Evolutionary conservation across 2,113 vertebrate genomes (phyloP), one percentile per base, ranked within the genome.

Genomic region (Tachysurus fulvidraco): DNA sequence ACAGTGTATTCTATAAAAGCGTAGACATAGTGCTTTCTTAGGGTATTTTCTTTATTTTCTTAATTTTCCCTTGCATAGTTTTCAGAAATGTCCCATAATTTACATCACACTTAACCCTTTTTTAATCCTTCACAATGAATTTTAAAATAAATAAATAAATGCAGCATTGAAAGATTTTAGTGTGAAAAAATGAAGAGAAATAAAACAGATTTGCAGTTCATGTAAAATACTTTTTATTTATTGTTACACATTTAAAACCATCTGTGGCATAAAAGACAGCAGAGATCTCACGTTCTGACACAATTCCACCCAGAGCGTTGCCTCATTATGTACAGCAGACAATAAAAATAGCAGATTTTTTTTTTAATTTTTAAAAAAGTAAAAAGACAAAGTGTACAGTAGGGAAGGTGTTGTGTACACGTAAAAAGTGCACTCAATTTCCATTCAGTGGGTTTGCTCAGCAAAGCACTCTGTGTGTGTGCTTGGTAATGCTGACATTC

Each of bases 191-290:
- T 36, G 0, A 23, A 28, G 7, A 2, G 0, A 0, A 17, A 74
- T 30, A 13, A 73, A 73, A 73, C 9, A 41, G 30, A 78, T 21
- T 13, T 23, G 55, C 69, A 67, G 65, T 84, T 92, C 85, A 86
- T 94, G 94, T 89, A 95, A 95, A 94, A 95, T 91, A 86, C 54
- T 83, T 88, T 77, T 94, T 94, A 93, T 95, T 94, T 93, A 94
- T 93, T 88, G 55, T 83, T 82, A 85, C 60, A 94, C 91, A 91
- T 85, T 91, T 93, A 88, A 93, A 94, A 93, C 90, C 91, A 52
- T 88, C 59, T 84, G 88, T 71, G 88, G 87, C 69, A 86, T 91
- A 87, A 91, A 89, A 91, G 85, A 12, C 85, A 86, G 86, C 52
- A 65, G 89, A 88, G 88, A 90, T 88, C 62, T 91, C 44, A 83